phyloP scores from a whole-genome alignment of 2,797 vertebrate species.

The Lerista edwardsae region DNA sequence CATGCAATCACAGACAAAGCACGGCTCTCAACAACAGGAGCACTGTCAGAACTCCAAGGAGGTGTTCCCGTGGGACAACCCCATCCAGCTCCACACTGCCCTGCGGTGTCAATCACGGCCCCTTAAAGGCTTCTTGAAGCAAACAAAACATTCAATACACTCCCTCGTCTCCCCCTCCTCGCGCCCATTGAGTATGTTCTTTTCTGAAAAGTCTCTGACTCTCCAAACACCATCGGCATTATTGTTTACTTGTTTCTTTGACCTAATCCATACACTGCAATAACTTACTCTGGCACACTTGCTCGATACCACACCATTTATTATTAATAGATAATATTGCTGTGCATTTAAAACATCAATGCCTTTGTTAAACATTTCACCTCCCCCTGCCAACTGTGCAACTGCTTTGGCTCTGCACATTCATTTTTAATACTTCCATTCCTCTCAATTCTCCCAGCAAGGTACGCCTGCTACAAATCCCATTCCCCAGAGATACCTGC shows the following conservation, averaged over 20 bases:
- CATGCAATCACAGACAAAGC: neutral
- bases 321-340: conserved; percentile 70
- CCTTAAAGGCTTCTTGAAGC: conserved; percentile 5
- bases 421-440: conserved; percentile 71
- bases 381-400: conserved; percentile 34
- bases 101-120: neutral
- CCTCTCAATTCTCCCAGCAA: conserved; percentile 48
- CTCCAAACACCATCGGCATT: conserved; percentile 23
- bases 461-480: conserved; percentile 45
- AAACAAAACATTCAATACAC: neutral
- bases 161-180: neutral
- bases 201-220: conserved; percentile 21
- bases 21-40: neutral
- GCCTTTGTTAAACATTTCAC: conserved; percentile 69
- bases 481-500: neutral
- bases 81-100: neutral
- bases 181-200: neutral
- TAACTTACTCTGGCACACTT: conserved; percentile 70
- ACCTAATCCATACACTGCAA: conserved; percentile 51
- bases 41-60: neutral
- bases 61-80: neutral
- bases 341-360: conserved; percentile 75
- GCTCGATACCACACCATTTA: conserved; percentile 62
- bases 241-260: conserved; percentile 18
- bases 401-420: conserved; percentile 61